phyloP scores from a whole-genome alignment of 2,888 invertebrate species.

The Noctua janthina region DNA sequence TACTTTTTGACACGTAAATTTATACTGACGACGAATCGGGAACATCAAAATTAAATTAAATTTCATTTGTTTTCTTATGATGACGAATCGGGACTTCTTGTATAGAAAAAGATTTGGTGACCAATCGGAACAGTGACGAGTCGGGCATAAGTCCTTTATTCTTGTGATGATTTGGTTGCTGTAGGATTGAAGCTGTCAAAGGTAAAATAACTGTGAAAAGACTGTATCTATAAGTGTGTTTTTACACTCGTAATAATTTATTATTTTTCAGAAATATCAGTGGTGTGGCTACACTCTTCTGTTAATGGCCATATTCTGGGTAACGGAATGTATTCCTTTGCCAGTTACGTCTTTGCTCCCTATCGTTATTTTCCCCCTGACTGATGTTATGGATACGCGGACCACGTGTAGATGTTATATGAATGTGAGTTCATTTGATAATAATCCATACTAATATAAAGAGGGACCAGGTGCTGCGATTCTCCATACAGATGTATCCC shows the following conservation, averaged over 20 bases:
- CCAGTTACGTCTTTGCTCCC: conserved; percentile 95
- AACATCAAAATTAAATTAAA: too few species aligned
- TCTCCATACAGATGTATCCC: too few species aligned
- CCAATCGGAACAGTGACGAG: too few species aligned
- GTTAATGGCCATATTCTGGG: conserved; percentile 95
- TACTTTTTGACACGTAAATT: too few species aligned
- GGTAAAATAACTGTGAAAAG: not conserved
- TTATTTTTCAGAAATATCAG: conserved; percentile 76
- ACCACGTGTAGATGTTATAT: conserved; percentile 86
- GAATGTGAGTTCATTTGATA: conserved; percentile 89
- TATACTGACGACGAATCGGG: too few species aligned
- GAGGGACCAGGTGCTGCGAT: too few species aligned
- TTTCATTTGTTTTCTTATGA: too few species aligned
- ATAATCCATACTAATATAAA: not conserved
- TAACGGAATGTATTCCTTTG: conserved; percentile 94
- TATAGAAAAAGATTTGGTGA: too few species aligned
- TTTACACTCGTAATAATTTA: not conserved
- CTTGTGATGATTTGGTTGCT: not conserved
- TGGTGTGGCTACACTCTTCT: conserved; percentile 93
- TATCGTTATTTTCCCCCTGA: conserved; percentile 93
- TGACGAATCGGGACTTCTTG: too few species aligned
- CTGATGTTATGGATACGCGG: conserved; percentile 91
- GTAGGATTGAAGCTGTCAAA: not conserved
- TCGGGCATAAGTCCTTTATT: too few species aligned
- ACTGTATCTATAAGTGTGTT: not conserved